Conservation (phyloP, 2,113 vertebrate genomes). For the Hylia prasina region DNA sequence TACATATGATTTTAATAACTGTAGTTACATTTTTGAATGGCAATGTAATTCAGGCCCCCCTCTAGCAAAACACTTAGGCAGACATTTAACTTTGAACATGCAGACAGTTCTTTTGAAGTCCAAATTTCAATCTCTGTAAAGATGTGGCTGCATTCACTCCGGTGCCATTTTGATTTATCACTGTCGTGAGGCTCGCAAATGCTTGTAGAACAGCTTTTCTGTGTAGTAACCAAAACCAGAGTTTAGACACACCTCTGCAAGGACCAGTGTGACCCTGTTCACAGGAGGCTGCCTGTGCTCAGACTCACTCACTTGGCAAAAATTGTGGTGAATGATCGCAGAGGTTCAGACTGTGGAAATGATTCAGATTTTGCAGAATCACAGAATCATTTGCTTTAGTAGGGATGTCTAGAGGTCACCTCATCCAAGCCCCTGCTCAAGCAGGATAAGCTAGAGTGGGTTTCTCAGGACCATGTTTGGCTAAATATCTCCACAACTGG, state of each 20-base stretch:
- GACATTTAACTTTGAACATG: background rate
- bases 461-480: background rate
- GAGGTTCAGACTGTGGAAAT: background rate
- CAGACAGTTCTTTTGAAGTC: conserved; percentile 18
- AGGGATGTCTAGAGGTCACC: background rate
- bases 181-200: background rate
- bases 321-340: background rate
- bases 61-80: conserved; percentile 20
- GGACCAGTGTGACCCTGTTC: background rate
- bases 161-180: background rate
- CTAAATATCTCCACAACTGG: background rate
- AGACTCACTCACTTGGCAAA: background rate
- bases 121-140: background rate
- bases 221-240: background rate
- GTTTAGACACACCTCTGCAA: background rate
- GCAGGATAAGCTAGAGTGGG: background rate
- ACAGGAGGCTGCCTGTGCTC: background rate
- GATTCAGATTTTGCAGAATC: background rate
- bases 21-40: conserved; percentile 33
- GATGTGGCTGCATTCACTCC: background rate
- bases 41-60: background rate
- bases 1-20: conserved; percentile 50
- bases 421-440: background rate
- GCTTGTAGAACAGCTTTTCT: background rate
- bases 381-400: background rate